These are phyloP conservation scores for Carabus problematicus DNA, from an alignment of 2,888 invertebrate genomes.

Conservation along the genomic window DNA sequence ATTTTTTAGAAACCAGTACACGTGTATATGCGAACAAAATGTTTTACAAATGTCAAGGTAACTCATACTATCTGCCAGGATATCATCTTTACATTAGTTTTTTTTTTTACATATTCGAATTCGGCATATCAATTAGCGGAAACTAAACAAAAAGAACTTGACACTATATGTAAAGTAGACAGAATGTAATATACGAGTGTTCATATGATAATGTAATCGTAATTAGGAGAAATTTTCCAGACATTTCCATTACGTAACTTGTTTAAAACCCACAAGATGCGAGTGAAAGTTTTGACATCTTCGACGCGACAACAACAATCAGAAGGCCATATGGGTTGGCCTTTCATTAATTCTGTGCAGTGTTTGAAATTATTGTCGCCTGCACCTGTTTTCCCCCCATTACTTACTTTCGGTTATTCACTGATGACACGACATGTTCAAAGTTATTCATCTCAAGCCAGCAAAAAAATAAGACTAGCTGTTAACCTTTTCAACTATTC, in stretches of 20 bases:
- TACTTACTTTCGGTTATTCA: no score
- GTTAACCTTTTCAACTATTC: no score
- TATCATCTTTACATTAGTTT: not conserved
- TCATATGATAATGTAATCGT: conserved; percentile 8
- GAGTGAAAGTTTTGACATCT: conserved; percentile 38
- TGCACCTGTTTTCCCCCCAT: conserved; percentile 1
- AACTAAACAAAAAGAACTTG: not conserved
- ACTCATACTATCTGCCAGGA: conserved; percentile 6
- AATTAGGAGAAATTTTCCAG: conserved; percentile 35
- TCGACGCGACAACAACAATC: conserved; percentile 20
- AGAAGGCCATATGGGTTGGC: conserved; percentile 34
- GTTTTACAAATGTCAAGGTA: conserved; percentile 35
- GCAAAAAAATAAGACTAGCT: no score
- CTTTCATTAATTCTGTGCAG: conserved; percentile 31
- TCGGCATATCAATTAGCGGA: no score
- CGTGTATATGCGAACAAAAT: conserved; percentile 24
- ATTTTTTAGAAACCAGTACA: conserved; percentile 17
- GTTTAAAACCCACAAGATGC: conserved; percentile 16
- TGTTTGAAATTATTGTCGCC: conserved; percentile 14
- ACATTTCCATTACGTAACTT: conserved; percentile 21
- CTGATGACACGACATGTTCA: no score
- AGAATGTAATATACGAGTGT: not conserved
- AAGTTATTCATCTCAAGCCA: no score
- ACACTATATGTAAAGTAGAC: not conserved
- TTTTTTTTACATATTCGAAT: not conserved